Evolutionary conservation across 2,113 vertebrate species (phyloP), one percentile per base, ranked within the genome.

Genomic region (Oreochromis aureus): DNA sequence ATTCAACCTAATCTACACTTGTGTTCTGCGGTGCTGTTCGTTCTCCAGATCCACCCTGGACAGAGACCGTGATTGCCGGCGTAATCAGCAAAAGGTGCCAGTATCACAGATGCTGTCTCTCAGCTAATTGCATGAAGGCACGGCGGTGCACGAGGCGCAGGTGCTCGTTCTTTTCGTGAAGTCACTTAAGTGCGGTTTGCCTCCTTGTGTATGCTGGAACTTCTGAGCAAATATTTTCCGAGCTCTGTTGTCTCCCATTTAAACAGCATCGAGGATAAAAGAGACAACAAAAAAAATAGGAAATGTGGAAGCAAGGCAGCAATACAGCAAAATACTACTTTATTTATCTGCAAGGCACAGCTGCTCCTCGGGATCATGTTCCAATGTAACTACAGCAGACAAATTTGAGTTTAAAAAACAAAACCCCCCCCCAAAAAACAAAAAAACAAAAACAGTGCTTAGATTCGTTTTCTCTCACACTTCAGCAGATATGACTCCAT

Each of bases 31-130:
- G 84, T 39, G 55, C 22, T 79, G 80, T 58, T 76, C 54, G 7
- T 81, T 56, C 80, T 87, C 84, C 88, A 89, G 83, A 87, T 85
- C 85, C 90, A 79, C 81, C 86, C 83, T 89, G 90, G 86, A 90
- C 82, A 63, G 86, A 27, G 39, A 58, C 87, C 80, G 78, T 87
- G 90, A 90, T 86, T 92, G 89, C 87, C 63, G 11, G 32, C 15
- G 10, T 79, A 86, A 91, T 86, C 88, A 91, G 89, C 88, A 41
- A 86, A 89, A 78, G 86, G 81, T 89, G 88, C 92, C 91, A 88
- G 80, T 79, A 86, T 87, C 92, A 78, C 94, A 94, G 91, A 91
- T 92, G 94, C 83, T 34, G 79, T 76, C 89, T 92, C 88, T 84
- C 79, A 56, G 61, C 93, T 90, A 93, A 93, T 90, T 89, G 86